Evolutionary conservation across 30 jellyfish, hydroid and myxozoan species (phyloP), one percentile per base, ranked within the genome.

Genomic region (Aurelia sp.): DNA sequence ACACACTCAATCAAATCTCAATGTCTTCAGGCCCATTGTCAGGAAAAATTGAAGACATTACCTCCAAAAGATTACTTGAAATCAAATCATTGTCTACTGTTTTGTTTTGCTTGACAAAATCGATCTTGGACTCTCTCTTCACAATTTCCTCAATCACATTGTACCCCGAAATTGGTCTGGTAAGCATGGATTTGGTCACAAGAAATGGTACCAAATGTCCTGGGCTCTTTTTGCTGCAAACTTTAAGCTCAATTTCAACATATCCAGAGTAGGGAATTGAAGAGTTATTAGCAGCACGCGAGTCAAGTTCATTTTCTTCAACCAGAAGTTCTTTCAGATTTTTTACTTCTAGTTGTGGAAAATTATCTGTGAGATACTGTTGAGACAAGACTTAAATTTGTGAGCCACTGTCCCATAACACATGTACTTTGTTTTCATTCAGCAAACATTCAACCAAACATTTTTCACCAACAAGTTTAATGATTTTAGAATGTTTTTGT

Each of bases 321-420:
- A 53, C 90, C 13, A 79, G 50, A 47, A 79, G 22, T 44, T 65
- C 68, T 13, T 47, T 66, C 30, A 79, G 52, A 9, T 79, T 64
- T 40, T 53, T 37, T 2, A 79, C 13, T 53, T 79, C 78, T 21
- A 27, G 62, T 12, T 67, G 17, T 57, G 82, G 74, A 47, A 22
- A 15, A 52, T 64, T 19, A 59, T n/a, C 11, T 5, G 41, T 31
- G n/a, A 79, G 41, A 70, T 71, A 79, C 44, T 37, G 51, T 18
- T 11, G 66, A 6, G 90, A 65, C 13, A 79, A 35, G 51, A 79
- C 52, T 23, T 82, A 79, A 6, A 82, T 86, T 53, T 82, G 92
- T 17, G 92, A 74, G 40, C 92, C 92, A 27, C 78, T 82, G 75
- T 60, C 92, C 74, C 85, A 82, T 19, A 82, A 59, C 4, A 76